Percentiles rank a stretch among this genome's conserved stretches.
These are phyloP conservation scores for Prenolepis imparis DNA, from an alignment of 2,888 invertebrate species.

Conservation along the genomic window DNA sequence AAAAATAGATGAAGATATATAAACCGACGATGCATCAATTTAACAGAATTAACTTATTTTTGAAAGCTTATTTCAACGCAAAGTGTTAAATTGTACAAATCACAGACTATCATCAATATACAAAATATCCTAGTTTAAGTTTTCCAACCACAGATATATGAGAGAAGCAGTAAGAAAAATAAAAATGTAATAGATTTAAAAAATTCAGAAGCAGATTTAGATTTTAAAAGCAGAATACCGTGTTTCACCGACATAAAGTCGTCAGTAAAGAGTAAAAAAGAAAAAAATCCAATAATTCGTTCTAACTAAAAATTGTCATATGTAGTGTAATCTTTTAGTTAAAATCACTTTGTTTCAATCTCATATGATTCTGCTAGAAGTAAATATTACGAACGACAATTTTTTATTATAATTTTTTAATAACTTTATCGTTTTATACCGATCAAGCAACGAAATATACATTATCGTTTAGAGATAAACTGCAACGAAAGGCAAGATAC, in stretches of 20 bases:
- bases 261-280: not conserved
- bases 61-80: not conserved
- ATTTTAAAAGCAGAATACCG: not conserved
- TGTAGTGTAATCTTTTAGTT: not conserved
- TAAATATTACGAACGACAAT: not conserved
- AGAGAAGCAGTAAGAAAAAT: not conserved
- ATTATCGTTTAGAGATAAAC: constrained; percentile 33
- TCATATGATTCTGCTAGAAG: not conserved
- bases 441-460: not conserved
- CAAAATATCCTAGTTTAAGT: not conserved
- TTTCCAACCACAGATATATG: not conserved
- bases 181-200: not conserved
- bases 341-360: not conserved
- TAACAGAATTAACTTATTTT: not conserved
- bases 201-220: not conserved
- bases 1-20: not conserved
- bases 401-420: not conserved
- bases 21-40: not conserved
- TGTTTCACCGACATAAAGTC: too few species aligned
- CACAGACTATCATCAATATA: not conserved
- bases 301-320: not conserved
- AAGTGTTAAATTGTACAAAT: not conserved
- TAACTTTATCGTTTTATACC: not conserved
- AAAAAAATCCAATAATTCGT: not conserved
- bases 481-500: not conserved